Conservation (phyloP, 2,113 vertebrate genomes). For the Indicator maculatus region DNA sequence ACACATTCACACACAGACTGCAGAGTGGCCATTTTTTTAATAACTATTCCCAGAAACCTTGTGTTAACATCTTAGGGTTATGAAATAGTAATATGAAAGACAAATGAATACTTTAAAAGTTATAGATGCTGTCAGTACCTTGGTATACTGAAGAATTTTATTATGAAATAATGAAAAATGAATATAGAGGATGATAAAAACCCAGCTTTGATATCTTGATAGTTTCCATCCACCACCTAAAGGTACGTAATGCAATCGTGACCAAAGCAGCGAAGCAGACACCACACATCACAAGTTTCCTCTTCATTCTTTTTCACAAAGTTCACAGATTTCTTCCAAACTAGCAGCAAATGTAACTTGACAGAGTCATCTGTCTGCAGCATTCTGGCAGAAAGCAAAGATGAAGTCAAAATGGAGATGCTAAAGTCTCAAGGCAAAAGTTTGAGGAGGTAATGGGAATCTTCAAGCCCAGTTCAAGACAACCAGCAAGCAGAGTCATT, state of each 20-base stretch:
- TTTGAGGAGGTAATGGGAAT: neutral
- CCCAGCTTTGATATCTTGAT: neutral
- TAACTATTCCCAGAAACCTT: neutral
- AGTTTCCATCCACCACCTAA: neutral
- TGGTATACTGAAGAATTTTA: neutral
- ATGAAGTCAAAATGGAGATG: neutral
- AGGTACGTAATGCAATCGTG: neutral
- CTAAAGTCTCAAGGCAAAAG: neutral
- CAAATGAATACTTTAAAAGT: neutral
- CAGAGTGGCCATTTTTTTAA: neutral
- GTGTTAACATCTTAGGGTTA: neutral
- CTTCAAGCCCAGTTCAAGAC: neutral
- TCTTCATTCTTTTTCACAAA: neutral
- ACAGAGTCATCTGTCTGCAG: neutral
- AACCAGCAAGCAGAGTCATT: neutral
- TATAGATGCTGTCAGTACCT: neutral
- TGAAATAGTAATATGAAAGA: neutral
- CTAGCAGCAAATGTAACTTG: neutral
- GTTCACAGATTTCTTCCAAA: neutral
- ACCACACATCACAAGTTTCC: neutral
- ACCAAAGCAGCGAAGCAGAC: neutral
- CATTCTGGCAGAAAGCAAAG: neutral
- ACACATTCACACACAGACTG: fast-evolving
- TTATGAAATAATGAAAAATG: neutral
- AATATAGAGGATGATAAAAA: neutral